A percentile compares a stretch with the other conserved stretches of the same genome.
Conservation (phyloP, 2,888 invertebrate genomes). For the Oligia strigilis region DNA sequence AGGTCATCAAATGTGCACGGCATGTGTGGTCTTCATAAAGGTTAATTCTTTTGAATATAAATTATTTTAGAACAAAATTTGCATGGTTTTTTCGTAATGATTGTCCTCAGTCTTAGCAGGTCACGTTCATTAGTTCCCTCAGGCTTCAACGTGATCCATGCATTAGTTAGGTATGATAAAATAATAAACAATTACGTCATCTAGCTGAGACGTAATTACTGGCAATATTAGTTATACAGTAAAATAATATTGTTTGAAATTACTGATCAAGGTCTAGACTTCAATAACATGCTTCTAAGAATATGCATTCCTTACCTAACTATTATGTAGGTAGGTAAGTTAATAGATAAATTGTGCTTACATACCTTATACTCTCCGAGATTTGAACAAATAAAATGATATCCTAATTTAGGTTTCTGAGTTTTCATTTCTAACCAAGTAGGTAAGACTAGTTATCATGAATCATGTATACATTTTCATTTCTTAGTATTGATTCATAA, state of each 20-base stretch:
- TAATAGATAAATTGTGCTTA: not conserved
- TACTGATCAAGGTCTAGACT: conserved; percentile 36
- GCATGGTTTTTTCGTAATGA: not conserved
- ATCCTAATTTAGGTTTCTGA: not conserved
- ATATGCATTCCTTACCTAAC: not conserved
- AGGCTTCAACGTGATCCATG: conserved; percentile 34
- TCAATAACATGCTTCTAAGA: conserved; percentile 8
- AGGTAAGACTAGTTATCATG: not conserved
- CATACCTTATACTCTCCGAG: not conserved
- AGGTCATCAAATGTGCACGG: not conserved
- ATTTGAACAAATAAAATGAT: not conserved
- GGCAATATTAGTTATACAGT: conserved; percentile 16
- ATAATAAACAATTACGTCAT: conserved; percentile 51
- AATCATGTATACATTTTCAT: not conserved
- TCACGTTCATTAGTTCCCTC: conserved; percentile 24
- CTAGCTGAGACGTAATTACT: conserved; percentile 29
- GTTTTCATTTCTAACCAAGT: not conserved
- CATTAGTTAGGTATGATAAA: conserved; percentile 16
- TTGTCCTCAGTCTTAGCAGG: not conserved
- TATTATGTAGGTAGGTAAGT: not conserved
- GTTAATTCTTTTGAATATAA: not conserved
- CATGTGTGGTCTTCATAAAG: not conserved
- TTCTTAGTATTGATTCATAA: not conserved
- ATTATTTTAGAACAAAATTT: not conserved
- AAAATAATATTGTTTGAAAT: conserved; percentile 33